phyloP scores from a whole-genome alignment of 2,797 vertebrate genomes.

The Peromyscus aztecus region DNA sequence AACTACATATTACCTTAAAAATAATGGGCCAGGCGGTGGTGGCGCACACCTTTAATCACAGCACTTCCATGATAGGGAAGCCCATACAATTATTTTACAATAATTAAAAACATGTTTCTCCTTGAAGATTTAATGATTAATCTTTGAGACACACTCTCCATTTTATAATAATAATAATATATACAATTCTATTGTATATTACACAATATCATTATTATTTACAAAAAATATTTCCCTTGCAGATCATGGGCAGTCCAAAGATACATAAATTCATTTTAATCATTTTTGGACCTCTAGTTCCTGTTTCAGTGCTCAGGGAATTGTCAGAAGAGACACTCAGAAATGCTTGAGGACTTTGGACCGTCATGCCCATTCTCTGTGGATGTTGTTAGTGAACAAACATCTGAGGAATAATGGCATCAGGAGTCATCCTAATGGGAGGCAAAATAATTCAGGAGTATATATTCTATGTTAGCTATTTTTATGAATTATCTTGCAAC shows the following conservation, averaged over 20 bases:
- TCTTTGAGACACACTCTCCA: not conserved
- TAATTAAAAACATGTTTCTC: conserved; percentile 20
- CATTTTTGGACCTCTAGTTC: not conserved
- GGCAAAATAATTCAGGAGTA: not conserved
- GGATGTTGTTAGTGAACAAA: not conserved
- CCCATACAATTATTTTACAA: not conserved
- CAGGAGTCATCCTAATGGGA: not conserved
- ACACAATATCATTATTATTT: not conserved
- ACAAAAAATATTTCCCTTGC: not conserved
- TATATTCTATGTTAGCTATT: not conserved
- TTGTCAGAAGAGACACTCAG: not conserved
- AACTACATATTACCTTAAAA: not conserved
- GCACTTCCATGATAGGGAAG: no score
- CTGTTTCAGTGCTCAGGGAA: not conserved
- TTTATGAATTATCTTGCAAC: not conserved
- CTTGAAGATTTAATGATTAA: conserved; percentile 3
- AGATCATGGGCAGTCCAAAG: not conserved
- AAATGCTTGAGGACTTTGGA: not conserved
- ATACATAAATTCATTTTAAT: not conserved
- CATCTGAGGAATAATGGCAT: not conserved
- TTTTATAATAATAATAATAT: not conserved
- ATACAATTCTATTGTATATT: not conserved
- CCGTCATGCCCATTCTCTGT: not conserved
- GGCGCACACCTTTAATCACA: no score
- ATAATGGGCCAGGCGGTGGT: no score